These are phyloP conservation scores for Excalfactoria chinensis DNA, from an alignment of 2,113 vertebrate species.

Conservation along the genomic window DNA sequence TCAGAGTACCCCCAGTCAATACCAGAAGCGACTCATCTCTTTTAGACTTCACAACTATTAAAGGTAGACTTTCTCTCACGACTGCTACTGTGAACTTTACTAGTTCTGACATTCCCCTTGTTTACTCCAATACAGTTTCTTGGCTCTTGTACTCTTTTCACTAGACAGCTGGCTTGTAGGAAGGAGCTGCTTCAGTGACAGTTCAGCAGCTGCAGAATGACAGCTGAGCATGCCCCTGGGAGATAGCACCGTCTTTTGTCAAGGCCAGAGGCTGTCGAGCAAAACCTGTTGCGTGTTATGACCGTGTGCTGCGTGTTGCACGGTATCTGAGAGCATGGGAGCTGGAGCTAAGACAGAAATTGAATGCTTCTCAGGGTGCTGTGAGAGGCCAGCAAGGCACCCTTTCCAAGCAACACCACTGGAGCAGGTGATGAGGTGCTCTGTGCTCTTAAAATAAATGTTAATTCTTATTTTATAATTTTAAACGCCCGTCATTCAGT, in stretches of 20 bases:
- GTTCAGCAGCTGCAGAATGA: constrained; percentile 64
- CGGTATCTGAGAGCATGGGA: not conserved
- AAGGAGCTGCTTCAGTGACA: constrained; percentile 39
- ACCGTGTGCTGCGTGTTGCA: not conserved
- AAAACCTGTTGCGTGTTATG: constrained; percentile 45
- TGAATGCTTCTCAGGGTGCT: rapidly evolving
- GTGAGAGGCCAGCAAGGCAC: not conserved
- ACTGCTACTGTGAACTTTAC: not conserved
- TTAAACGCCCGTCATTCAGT: not conserved
- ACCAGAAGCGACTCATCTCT: not conserved
- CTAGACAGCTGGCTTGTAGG: constrained; percentile 66
- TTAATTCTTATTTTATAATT: not conserved
- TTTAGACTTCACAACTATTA: not conserved
- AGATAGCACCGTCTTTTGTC: not conserved
- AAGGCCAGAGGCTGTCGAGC: constrained; percentile 49
- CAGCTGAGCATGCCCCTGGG: constrained; percentile 36
- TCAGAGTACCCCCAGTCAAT: not conserved
- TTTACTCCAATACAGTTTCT: constrained; percentile 49
- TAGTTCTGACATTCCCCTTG: constrained; percentile 15
- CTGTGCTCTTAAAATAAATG: not conserved
- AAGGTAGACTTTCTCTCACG: constrained; percentile 9
- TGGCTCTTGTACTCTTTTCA: constrained; percentile 49
- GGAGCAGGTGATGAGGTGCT: not conserved
- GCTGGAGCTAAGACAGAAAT: not conserved
- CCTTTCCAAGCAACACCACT: not conserved